Base-by-base conservation (phyloP, 2,888 invertebrate species). In the Digitonthophagus gazella region DNA sequence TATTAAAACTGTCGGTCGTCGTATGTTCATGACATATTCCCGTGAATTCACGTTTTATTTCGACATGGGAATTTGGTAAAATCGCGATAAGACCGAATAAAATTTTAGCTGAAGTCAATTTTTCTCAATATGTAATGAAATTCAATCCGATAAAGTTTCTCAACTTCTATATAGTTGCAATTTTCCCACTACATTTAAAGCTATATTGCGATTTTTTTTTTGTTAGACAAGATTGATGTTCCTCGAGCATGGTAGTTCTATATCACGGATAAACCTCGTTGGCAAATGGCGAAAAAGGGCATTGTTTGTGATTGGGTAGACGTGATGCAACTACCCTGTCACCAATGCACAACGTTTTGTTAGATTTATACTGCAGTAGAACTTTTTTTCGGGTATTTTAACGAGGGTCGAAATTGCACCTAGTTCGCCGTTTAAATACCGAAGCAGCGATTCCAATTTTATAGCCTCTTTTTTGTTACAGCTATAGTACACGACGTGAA, bases 401-500 rank as follows among this genome's bases (percentile, higher is more conserved):
- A 1, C 56, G 56, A 15, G 28, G 28, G 16, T 20, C 16, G 58
- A 18, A 61, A 20, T 61, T 61, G 61, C 61, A 61, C 61, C 16
- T 61, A 15, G n/a, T n/a, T n/a, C 66, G 58, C 22, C 11, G 61
- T 58, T 67, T 63, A 44, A 58, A 44, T 44, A 44, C 61, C 16
- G 15, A 55, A n/a, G 20, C 16, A 16, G 15, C 20, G 61, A 19
- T 61, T 61, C 20, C 20, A 11, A 44, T 44, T 44, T 44, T 44
- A 44, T 44, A 44, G 28, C 44, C 64, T 15, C 58, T 58, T 72
- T 70, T 74, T 70, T 74, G 73, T 80, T 80, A 15, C 82, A 83
- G 83, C 79, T 14, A 79, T 78, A 22, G 74, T 77, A 57, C 78
- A 80, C 72, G 76, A 79, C 64, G 82, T 86, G 61, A 85, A 87